phyloP scores from a whole-genome alignment of 2,888 invertebrate genomes.

The Aspidiotus destructor region DNA sequence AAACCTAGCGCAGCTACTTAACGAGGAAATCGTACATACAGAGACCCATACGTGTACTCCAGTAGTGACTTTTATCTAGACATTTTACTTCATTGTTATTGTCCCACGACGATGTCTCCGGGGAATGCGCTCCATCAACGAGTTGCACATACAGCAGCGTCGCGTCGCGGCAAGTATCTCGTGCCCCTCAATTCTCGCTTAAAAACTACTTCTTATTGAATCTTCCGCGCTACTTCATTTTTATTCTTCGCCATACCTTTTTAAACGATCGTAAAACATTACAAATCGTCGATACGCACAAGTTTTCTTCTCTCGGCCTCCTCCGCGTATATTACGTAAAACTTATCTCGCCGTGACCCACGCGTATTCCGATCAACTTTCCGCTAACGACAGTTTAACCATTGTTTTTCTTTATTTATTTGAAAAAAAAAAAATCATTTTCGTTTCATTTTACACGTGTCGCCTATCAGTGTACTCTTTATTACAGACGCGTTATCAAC shows the following conservation, averaged over 20 bases:
- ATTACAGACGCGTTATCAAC: too few species aligned
- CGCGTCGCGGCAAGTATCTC: not conserved
- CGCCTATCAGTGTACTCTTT: too few species aligned
- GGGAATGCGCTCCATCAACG: conserved; percentile 29
- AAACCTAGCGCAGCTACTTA: not conserved
- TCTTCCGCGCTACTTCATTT: conserved; percentile 2
- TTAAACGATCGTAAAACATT: not conserved
- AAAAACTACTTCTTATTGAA: conserved; percentile 2
- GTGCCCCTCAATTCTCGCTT: not conserved
- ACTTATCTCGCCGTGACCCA: too few species aligned
- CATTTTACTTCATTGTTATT: conserved; percentile 27
- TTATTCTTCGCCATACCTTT: conserved; percentile 4
- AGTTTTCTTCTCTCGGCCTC: too few species aligned
- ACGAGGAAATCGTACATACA: not conserved
- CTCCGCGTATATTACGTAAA: too few species aligned
- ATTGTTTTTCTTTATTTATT: too few species aligned
- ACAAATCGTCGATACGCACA: not conserved
- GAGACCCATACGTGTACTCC: not conserved
- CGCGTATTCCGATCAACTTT: not conserved
- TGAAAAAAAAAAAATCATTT: too few species aligned
- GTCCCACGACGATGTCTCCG: conserved; percentile 13
- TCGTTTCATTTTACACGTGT: too few species aligned
- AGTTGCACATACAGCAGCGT: conserved; percentile 4
- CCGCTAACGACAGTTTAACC: not conserved
- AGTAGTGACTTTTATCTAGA: conserved; percentile 20